Evolutionary conservation across 2,888 invertebrate genomes (phyloP), one percentile per base, ranked within the genome.

Genomic region (Nasonovia ribisnigri): DNA sequence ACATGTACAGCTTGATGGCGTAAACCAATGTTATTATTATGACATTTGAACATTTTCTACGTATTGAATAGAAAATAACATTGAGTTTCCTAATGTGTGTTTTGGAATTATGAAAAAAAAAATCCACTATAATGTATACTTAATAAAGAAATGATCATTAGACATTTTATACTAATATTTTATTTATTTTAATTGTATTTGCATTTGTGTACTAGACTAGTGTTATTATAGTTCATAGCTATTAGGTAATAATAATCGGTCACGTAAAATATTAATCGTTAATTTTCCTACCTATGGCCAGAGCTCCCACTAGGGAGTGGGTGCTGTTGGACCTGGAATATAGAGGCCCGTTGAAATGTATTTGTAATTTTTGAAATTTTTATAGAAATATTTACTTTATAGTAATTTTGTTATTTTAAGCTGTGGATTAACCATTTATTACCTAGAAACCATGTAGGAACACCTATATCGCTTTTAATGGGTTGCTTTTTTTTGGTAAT

Each of bases 1-100:
- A 91, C 77, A 84, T 84, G n/a, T 36, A 51, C 13, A 20, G 20
- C 42, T 36, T 88, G 29, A 1, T 57, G 46, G 46, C 42, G 60
- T 60, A 26, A 92, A 46, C 86, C 20, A 36, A 60, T 87, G 13
- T 60, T 84, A 46, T 86, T 57, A 60, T 91, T 91, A 57, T 43
- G 84, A 57, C 46, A 86, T 13, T 36, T 77, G 11, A 60, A 60
- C 57, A 24, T 57, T 91, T 84, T 60, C 26, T 29, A 36, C 36
- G 8, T 36, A 48, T 84, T 46, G 13, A 86, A 26, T 60, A 26
- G 42, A 51, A 90, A 89, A 90, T 36, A 90, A 77, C 48, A 36
- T 48, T 36, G 24, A 26, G 48, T 89, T 89, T 60, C 16, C 13
- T 89, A 57, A 54, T 57, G 54, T n/a, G 36, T 60, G 43, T 67